Evolutionary conservation across 2,113 vertebrate genomes (phyloP).

Genomic region (Budorcas taxicolor): DNA sequence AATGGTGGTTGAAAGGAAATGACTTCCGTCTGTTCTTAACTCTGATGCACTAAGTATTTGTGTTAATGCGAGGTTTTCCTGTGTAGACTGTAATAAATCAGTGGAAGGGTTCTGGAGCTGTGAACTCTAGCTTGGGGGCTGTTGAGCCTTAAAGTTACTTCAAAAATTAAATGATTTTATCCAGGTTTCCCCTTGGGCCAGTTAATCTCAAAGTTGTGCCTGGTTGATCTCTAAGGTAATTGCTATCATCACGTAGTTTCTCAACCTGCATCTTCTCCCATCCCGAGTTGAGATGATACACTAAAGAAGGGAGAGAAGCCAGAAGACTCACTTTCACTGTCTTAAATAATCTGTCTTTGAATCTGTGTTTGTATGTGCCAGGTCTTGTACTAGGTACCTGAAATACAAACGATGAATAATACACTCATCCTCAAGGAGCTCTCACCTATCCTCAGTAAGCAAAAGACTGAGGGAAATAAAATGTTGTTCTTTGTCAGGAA

Average conservation of each 20-base stretch:
- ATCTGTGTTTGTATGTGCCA: not conserved
- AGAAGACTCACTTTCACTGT: not conserved
- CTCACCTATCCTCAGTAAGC: not conserved
- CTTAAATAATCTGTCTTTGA: not conserved
- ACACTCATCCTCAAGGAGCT: not conserved
- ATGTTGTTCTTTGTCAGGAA: constrained; percentile 31
- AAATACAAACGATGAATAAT: constrained; percentile 8
- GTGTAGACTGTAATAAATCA: not conserved
- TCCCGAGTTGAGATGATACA: not conserved
- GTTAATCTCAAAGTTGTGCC: constrained; percentile 5
- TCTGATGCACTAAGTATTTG: constrained; percentile 4
- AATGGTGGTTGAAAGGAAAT: constrained; percentile 32
- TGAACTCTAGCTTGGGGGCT: not conserved
- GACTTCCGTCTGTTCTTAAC: constrained; percentile 30
- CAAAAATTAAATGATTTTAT: constrained; percentile 11
- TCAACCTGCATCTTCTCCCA: not conserved
- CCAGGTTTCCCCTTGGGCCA: not conserved
- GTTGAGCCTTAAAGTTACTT: not conserved
- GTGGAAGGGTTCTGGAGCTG: not conserved
- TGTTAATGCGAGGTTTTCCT: constrained; percentile 6
- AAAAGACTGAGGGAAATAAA: not conserved
- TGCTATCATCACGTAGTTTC: not conserved
- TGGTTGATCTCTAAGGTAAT: not conserved
- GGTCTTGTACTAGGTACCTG: not conserved
- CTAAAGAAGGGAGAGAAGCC: not conserved